Percentiles rank a stretch among this genome's conserved stretches.
phyloP scores from a whole-genome alignment of 1,140 invertebrate genomes.

The Rhizoglyphus robini region DNA sequence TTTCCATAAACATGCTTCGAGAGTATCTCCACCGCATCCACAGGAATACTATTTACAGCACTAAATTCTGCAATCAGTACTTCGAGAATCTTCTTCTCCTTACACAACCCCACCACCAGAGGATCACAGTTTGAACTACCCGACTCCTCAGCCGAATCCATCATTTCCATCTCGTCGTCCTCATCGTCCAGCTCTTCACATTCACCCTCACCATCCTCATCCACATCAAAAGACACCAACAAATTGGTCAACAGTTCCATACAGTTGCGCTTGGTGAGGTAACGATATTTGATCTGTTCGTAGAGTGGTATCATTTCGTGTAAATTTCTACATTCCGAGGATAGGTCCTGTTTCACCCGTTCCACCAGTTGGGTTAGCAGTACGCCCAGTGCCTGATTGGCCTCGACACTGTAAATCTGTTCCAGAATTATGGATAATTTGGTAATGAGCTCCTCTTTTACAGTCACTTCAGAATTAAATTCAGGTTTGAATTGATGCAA shows the following conservation, averaged over 20 bases:
- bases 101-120: neutral
- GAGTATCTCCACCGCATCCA: neutral
- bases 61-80: too few species aligned
- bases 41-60: too few species aligned
- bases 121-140: neutral
- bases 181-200: neutral
- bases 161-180: neutral
- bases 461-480: neutral
- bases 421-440: neutral
- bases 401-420: neutral
- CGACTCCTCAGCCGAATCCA: neutral
- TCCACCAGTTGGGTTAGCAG: neutral
- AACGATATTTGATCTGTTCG: neutral
- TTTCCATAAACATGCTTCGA: neutral
- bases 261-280: neutral
- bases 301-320: neutral
- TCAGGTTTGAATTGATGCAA: neutral
- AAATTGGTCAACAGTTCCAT: constrained; percentile 1
- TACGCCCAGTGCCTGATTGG: neutral
- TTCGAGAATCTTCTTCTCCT: too few species aligned
- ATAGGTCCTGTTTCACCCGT: neutral
- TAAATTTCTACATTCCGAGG: neutral
- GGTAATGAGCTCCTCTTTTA: neutral
- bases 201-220: neutral
- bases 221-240: neutral